phyloP scores from a whole-genome alignment of 2,113 vertebrate genomes.

The Pristiophorus japonicus region DNA sequence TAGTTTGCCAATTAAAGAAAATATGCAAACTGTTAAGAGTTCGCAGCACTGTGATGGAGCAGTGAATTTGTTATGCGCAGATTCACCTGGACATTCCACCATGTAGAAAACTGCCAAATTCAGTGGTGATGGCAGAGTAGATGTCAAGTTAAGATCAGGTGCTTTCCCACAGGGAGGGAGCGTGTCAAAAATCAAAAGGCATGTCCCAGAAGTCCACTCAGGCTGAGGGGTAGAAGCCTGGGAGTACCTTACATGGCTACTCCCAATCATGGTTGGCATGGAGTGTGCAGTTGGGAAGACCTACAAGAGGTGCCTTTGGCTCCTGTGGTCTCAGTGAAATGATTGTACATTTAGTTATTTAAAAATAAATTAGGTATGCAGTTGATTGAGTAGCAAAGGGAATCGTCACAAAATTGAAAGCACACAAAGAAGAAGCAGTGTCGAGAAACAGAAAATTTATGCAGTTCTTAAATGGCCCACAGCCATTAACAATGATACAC shows the following conservation, averaged over 20 bases:
- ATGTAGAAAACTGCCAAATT: neutral
- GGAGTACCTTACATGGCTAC: neutral
- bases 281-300: neutral
- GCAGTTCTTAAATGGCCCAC: neutral
- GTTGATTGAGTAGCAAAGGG: neutral
- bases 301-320: neutral
- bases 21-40: neutral
- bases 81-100: neutral
- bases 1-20: neutral
- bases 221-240: neutral
- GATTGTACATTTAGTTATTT: neutral
- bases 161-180: neutral
- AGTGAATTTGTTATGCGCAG: neutral
- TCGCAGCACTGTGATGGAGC: neutral
- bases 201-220: neutral
- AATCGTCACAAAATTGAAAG: neutral
- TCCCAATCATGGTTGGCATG: neutral
- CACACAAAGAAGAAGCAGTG: neutral
- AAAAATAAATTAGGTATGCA: neutral
- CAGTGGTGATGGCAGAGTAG: neutral
- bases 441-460: slow-evolving; percentile 6
- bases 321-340: neutral
- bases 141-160: neutral
- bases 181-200: neutral
- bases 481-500: neutral